Base-by-base conservation (phyloP, 2,797 vertebrate genomes). In the Helarctos malayanus region DNA sequence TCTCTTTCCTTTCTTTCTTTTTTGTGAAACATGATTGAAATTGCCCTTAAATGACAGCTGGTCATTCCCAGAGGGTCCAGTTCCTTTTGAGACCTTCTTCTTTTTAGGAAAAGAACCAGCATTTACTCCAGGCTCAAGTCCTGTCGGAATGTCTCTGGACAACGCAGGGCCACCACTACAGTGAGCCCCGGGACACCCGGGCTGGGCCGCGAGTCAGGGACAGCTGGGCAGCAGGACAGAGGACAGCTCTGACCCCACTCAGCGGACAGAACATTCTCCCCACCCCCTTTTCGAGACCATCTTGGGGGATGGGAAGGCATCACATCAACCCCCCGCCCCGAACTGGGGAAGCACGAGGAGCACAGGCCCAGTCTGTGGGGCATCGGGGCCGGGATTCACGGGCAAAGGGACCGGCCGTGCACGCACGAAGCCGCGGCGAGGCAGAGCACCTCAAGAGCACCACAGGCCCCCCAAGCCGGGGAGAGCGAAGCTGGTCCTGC, bases 401-500 rank as follows among this genome's bases (percentile, higher is more conserved):
- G 16, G 1, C 63, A 10, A 3, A 29, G 32, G 5, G 41, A 41
- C 4, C 1, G 5, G 7, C 25, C 3, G 0, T 5, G 41, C 5
- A 7, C 35, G 61, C 29, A 0, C 2, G 32, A 35, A 54, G 45
- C 12, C 32, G 18, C 2, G 0, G 41, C n/a, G 18, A 27, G 9
- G 25, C 32, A 2, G 16, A 35, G 35, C 56, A 27, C 23, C 76
- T 63, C 3, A 1, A 14, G 18, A 14, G 19, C 45, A 2, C 0
- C 29, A 21, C 61, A 2, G 0, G 25, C 3, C 18, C 13, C 5
- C 56, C 35, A 47, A 3, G 25, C 32, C 29, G 32, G 32, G 52
- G 2, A 45, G 38, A 56, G 13, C 1, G 78, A 23, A 16, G 38
- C 45, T 0, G 0, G 0, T 6, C 5, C 41, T 32, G 2, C 21